Evolutionary conservation across 2,113 vertebrate species (phyloP).

Genomic region (Tylochromis polylepis): DNA sequence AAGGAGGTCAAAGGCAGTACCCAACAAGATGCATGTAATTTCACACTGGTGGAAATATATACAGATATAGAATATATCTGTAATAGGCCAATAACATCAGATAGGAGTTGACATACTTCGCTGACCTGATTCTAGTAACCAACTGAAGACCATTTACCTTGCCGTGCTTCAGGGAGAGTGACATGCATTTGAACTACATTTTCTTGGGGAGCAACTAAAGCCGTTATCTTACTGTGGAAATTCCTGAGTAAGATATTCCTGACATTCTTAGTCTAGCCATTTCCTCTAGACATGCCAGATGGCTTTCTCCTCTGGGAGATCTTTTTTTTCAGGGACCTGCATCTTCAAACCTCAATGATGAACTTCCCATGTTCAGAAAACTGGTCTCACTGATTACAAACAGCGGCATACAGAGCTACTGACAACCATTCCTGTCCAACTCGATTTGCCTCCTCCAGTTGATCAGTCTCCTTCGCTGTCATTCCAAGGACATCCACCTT

Average conservation of each 20-base stretch:
- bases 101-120: not conserved
- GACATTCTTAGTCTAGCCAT: not conserved
- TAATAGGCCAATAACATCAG: not conserved
- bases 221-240: not conserved
- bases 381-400: not conserved
- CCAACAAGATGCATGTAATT: not conserved
- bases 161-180: not conserved
- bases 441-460: not conserved
- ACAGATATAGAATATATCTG: not conserved
- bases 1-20: not conserved
- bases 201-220: not conserved
- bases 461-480: not conserved
- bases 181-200: not conserved
- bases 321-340: not conserved
- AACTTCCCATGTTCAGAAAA: not conserved
- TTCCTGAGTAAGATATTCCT: not conserved
- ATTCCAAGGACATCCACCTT: not conserved
- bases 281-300: not conserved
- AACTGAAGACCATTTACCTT: not conserved
- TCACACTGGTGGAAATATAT: not conserved
- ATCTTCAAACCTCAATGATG: not conserved
- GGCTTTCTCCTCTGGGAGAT: not conserved
- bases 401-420: not conserved
- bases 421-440: constrained; percentile 12
- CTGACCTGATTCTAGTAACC: not conserved